Conservation (phyloP, 2,113 vertebrate genomes). For the Prunella fulvescens region DNA sequence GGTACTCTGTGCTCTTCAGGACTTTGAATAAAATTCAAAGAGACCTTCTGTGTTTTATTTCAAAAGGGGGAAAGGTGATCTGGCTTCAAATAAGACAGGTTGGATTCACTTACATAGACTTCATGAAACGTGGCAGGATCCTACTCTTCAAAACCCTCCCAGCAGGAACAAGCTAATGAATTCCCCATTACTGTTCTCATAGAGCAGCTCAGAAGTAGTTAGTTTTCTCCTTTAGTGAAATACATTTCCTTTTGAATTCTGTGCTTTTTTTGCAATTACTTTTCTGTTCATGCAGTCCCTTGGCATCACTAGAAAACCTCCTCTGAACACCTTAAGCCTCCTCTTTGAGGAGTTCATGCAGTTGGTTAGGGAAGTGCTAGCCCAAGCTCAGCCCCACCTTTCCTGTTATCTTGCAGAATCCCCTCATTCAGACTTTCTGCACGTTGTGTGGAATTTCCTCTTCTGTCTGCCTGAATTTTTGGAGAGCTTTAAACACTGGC, state of each 20-base stretch:
- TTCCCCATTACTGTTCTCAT: background rate
- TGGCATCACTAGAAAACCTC: background rate
- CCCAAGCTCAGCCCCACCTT: background rate
- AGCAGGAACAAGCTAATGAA: background rate
- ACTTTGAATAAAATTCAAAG: background rate
- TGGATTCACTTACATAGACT: background rate
- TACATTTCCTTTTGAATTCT: background rate
- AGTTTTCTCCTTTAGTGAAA: background rate
- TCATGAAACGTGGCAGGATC: background rate
- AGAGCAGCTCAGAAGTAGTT: background rate
- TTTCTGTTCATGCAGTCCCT: background rate
- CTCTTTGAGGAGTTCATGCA: background rate
- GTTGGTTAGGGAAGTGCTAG: background rate
- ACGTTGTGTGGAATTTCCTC: background rate
- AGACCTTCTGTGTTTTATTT: background rate
- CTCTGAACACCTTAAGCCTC: background rate
- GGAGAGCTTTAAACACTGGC: constrained; percentile 13
- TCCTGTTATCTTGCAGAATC: constrained; percentile 16
- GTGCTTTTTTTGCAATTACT: background rate
- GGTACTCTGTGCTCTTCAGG: background rate
- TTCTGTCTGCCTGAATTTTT: constrained; percentile 47
- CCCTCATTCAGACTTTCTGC: background rate
- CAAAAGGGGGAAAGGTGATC: background rate
- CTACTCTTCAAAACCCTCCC: background rate
- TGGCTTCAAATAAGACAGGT: background rate